Conservation (phyloP, 1,140 invertebrate species). For the Venustaconcha ellipsiformis region DNA sequence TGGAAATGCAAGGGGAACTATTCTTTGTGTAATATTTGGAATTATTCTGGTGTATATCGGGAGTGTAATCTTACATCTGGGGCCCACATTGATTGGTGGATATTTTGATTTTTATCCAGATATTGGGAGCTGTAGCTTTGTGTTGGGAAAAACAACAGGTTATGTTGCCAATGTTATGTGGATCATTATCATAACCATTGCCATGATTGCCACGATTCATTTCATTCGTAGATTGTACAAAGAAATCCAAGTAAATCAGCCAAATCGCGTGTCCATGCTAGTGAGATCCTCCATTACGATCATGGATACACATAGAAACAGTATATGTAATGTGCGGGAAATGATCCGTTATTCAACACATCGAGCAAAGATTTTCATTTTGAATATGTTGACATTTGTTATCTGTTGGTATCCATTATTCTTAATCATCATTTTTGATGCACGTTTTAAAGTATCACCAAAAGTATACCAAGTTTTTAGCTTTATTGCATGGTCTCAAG, state of each 20-base stretch:
- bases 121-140: constrained; percentile 66
- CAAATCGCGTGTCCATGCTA: constrained; percentile 63
- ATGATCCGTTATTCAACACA: constrained; percentile 58
- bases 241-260: constrained; percentile 64
- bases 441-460: constrained; percentile 58
- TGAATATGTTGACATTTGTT: constrained; percentile 56
- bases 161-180: constrained; percentile 68
- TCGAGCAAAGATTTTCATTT: constrained; percentile 63
- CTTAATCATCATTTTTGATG: constrained; percentile 63
- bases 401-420: constrained; percentile 68
- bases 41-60: constrained; percentile 66
- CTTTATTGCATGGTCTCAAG: constrained; percentile 68
- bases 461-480: constrained; percentile 67
- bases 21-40: constrained; percentile 67
- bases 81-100: constrained; percentile 68
- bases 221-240: constrained; percentile 64
- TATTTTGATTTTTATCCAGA: constrained; percentile 65
- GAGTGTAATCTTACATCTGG: constrained; percentile 67
- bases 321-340: constrained; percentile 45
- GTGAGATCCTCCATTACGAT: constrained; percentile 64
- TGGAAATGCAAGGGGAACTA: constrained; percentile 56
- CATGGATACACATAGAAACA: constrained; percentile 43
- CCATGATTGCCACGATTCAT: constrained; percentile 56
- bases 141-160: constrained; percentile 61
- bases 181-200: constrained; percentile 64